Percentiles rank a stretch among this genome's conserved stretches.
Evolutionary conservation across 2,797 vertebrate genomes (phyloP).

Genomic region (Clarias fuscus): DNA sequence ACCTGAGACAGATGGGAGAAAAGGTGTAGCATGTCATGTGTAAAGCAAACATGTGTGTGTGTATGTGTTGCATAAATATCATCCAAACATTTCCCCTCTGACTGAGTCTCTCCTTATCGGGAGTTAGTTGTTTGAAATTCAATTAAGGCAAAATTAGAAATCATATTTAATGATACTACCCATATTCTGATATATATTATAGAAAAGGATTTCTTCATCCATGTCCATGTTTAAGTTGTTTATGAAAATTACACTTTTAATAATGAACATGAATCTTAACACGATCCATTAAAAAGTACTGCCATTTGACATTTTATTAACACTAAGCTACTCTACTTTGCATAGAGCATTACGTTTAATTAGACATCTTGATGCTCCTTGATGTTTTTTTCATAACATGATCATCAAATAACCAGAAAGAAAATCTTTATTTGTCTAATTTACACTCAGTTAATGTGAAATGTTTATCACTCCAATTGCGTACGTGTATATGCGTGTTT

Average conservation of each 20-base stretch:
- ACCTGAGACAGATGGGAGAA: conserved; percentile 73
- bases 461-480: too few relatives aligned
- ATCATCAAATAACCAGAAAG: neutral
- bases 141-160: neutral
- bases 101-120: neutral
- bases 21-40: conserved; percentile 77
- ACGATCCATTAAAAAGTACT: neutral
- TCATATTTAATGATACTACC: neutral
- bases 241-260: neutral
- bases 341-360: neutral
- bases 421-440: neutral
- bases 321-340: neutral
- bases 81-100: neutral
- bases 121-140: neutral
- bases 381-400: neutral
- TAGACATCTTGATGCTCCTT: neutral
- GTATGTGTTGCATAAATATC: neutral
- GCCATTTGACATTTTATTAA: neutral
- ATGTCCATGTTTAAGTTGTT: too few relatives aligned
- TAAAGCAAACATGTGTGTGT: conserved; percentile 58
- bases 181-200: neutral
- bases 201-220: neutral
- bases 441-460: too few relatives aligned
- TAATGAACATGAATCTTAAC: neutral
- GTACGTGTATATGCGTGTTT: too few relatives aligned